Evolutionary conservation across 2,113 vertebrate species (phyloP), one percentile per base, ranked within the genome.

Genomic region (Heterocephalus glaber): DNA sequence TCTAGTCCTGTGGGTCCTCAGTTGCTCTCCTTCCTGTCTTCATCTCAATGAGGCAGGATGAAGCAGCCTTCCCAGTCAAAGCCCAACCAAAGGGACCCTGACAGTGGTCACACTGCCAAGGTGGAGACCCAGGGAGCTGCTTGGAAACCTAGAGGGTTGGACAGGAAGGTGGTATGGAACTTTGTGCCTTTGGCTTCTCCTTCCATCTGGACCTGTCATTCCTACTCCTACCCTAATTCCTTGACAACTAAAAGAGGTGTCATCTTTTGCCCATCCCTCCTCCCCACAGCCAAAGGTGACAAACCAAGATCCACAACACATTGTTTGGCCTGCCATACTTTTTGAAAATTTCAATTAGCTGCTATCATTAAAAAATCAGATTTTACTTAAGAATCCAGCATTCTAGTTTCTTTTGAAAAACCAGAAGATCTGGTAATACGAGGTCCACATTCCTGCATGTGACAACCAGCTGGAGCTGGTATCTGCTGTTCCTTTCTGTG

Each of bases 331-430:
- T 54, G 44, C 49, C 79, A 94, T 41, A 80, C 16, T 79, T 90
- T 89, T 86, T 92, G 0, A 66, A 95, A 91, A 91, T 95, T 95
- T 97, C 87, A 80, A 8, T 93, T 82, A 90, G 41, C 38, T 95
- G 77, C 60, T 86, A 87, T 68, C 56, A 35, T 95, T 94, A 86
- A 83, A 91, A 96, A 94, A 92, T 60, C 35, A 90, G 17, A 86
- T 76, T 90, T 92, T 76, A 56, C 44, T 60, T 72, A 94, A 68
- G 86, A 94, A 60, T 91, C 95, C 93, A 95, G 91, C 91, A 93
- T 93, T 94, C 86, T 70, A 80, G n/a, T 96, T 96, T 93, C 94
- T 96, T 94, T 91, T 79, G 66, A 76, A 88, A 97, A 77, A 14
- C 76, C 89, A 76, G 66, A 88, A 79, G 76, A 70, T 65, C 86